A percentile compares a stretch with the other conserved stretches of the same genome.
These are phyloP conservation scores for Thinocorus orbignyianus DNA, from an alignment of 2,113 vertebrate species.

Conservation along the genomic window DNA sequence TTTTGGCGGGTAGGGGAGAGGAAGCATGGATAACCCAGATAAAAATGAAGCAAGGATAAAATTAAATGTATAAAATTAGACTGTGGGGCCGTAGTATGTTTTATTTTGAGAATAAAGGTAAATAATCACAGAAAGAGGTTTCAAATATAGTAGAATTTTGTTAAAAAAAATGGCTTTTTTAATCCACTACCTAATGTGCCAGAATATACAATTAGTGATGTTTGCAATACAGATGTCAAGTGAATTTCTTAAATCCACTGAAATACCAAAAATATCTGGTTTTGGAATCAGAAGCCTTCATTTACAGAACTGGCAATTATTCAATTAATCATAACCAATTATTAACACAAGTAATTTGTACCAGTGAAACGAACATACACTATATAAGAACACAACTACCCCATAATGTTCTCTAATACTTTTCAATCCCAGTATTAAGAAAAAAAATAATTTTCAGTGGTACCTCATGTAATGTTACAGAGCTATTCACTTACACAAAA, in stretches of 20 bases:
- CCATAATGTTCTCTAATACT: not conserved
- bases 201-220: not conserved
- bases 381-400: not conserved
- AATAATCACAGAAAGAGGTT: not conserved
- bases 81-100: not conserved
- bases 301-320: not conserved
- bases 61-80: not conserved
- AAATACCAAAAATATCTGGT: not conserved
- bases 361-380: not conserved
- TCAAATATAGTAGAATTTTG: not conserved
- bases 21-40: not conserved
- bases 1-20: not conserved
- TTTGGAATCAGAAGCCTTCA: not conserved
- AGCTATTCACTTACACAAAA: not conserved
- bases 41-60: not conserved
- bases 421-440: not conserved
- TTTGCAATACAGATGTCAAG: not conserved
- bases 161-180: rapidly evolving
- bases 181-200: not conserved
- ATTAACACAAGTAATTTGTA: not conserved
- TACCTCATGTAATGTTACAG: not conserved
- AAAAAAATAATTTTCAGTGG: not conserved
- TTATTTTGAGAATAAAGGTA: not conserved
- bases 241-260: not conserved
- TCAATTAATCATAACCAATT: not conserved